These are phyloP conservation scores for Amphiprion clarkii DNA, from an alignment of 2,797 vertebrate genomes.

Conservation along the genomic window DNA sequence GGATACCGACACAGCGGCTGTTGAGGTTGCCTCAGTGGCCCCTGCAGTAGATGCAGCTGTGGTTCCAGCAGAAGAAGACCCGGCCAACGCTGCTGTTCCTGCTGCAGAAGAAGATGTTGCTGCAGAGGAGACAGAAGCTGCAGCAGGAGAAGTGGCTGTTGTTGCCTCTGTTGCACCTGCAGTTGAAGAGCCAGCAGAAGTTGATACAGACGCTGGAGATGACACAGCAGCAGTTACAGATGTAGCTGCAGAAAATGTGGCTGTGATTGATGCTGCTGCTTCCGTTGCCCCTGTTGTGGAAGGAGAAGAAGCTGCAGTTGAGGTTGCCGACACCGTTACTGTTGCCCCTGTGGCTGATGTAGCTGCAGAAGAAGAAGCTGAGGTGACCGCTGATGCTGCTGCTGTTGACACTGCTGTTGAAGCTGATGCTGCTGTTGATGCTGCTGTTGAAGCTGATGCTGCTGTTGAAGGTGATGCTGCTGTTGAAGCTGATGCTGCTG, in stretches of 20 bases:
- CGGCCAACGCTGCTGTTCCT: not conserved
- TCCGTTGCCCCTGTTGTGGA: conserved; percentile 65
- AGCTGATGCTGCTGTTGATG: too few relatives aligned
- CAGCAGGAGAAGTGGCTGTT: conserved; percentile 18
- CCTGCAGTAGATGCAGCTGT: conserved; percentile 57
- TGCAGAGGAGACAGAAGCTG: conserved; percentile 20
- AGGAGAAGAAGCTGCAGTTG: conserved; percentile 59
- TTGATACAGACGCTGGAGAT: conserved; percentile 24
- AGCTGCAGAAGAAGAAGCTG: conserved; percentile 47
- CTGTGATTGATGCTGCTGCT: conserved; percentile 44
- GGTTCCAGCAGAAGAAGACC: conserved; percentile 50
- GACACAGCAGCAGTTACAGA: conserved; percentile 40
- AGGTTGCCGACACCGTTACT: conserved; percentile 41
- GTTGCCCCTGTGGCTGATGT: conserved; percentile 57
- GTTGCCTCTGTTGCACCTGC: conserved; percentile 28
- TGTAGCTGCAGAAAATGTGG: conserved; percentile 42
- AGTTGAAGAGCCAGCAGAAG: conserved; percentile 43
- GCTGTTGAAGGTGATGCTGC: not conserved
- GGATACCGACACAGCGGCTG: conserved; percentile 39
- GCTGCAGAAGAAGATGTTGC: conserved; percentile 34
- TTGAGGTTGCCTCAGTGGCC: conserved; percentile 48
- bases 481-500: not conserved
- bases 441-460: too few relatives aligned
- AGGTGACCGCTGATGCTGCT: not conserved
- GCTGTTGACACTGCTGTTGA: too few relatives aligned